Percentiles rank a stretch among this genome's conserved stretches.
phyloP scores from a whole-genome alignment of 1,140 invertebrate genomes.

The Sesamia nonagrioides region DNA sequence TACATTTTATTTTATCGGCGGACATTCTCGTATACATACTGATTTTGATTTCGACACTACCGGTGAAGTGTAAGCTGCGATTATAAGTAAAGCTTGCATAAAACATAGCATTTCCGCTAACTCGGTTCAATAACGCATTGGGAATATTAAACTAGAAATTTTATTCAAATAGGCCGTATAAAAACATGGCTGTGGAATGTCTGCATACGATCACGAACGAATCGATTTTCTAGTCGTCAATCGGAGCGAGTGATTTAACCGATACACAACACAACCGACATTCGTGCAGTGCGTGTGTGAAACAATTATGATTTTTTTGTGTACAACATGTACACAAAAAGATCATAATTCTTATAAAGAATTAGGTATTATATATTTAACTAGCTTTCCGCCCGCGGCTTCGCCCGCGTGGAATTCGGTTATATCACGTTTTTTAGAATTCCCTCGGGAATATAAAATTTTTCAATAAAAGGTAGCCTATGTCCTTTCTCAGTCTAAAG shows the following conservation, averaged over 20 bases:
- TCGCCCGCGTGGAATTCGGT: too few relatives aligned
- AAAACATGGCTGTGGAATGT: constrained; percentile 41
- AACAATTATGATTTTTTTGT: constrained; percentile 49
- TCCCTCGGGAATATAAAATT: too few relatives aligned
- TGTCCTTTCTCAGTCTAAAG: too few relatives aligned
- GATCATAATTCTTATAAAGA: too few relatives aligned
- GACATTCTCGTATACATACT: neutral
- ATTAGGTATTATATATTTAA: too few relatives aligned
- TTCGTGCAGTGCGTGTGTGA: constrained; percentile 57
- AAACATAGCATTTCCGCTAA: constrained; percentile 50
- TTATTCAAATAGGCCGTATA: constrained; percentile 47
- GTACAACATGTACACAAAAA: too few relatives aligned
- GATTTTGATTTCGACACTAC: constrained; percentile 30
- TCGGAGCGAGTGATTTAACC: constrained; percentile 75
- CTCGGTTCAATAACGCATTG: constrained; percentile 40
- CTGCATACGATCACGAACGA: constrained; percentile 64
- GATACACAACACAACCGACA: constrained; percentile 66
- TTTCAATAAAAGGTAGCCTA: too few relatives aligned
- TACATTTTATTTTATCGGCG: constrained; percentile 37
- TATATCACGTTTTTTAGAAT: too few relatives aligned
- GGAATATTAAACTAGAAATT: constrained; percentile 50
- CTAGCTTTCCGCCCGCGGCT: too few relatives aligned
- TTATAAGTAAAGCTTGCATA: constrained; percentile 40
- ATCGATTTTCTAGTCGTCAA: constrained; percentile 79
- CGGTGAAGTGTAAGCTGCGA: neutral